Evolutionary conservation across 2,888 invertebrate genomes (phyloP).

Genomic region (Ptilodon capucinus): DNA sequence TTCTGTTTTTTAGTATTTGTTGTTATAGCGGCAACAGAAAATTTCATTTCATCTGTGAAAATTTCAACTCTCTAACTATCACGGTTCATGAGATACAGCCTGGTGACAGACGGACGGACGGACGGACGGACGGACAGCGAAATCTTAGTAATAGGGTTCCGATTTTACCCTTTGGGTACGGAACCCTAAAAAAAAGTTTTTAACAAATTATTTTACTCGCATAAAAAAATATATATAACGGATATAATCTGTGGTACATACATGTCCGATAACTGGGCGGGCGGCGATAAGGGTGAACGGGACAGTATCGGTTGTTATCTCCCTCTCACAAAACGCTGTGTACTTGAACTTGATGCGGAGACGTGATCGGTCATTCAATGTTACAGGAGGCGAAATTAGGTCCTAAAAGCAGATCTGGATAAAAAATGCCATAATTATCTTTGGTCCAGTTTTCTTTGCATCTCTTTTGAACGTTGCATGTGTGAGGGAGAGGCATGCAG

Average conservation of each 20-base stretch:
- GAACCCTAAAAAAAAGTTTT: too few species aligned
- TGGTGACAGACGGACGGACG: too few species aligned
- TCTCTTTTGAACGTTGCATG: not conserved
- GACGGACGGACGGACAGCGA: too few species aligned
- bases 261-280: constrained; percentile 31
- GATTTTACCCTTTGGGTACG: too few species aligned
- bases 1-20: too few species aligned
- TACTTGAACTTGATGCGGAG: constrained; percentile 46
- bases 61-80: too few species aligned
- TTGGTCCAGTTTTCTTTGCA: not conserved
- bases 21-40: too few species aligned
- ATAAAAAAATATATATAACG: not conserved
- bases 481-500: not conserved
- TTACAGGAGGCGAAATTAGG: not conserved
- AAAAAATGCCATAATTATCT: not conserved
- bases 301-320: constrained; percentile 33
- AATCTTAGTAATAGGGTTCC: too few species aligned
- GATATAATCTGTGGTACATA: constrained; percentile 3
- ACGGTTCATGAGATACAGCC: too few species aligned
- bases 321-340: constrained; percentile 30
- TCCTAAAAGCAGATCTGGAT: not conserved
- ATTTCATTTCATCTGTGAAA: too few species aligned
- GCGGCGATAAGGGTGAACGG: constrained; percentile 22
- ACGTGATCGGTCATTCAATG: not conserved
- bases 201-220: not conserved